Percentiles rank a stretch among this genome's conserved stretches.
These are phyloP conservation scores for Empis stercorea DNA, from an alignment of 2,888 invertebrate species.

Conservation along the genomic window DNA sequence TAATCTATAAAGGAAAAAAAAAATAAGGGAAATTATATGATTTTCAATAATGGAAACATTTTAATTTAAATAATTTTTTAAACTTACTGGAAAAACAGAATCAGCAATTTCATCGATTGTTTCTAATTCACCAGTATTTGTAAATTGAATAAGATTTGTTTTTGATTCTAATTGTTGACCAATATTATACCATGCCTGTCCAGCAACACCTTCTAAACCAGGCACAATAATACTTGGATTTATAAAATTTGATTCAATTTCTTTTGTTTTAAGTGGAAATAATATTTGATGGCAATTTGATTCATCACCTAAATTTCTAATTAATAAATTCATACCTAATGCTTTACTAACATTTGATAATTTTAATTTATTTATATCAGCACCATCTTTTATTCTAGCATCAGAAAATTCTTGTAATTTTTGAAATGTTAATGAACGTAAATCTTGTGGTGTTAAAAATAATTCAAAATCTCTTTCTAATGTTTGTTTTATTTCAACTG, in stretches of 20 bases:
- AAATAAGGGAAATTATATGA: not conserved
- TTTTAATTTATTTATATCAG: conserved; percentile 26
- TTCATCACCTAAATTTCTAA: conserved; percentile 51
- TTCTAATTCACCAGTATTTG: conserved; percentile 21
- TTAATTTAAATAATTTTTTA: no score
- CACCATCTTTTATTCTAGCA: conserved; percentile 20
- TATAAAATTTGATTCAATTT: conserved; percentile 26
- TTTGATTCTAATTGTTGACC: conserved; percentile 21
- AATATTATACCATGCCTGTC: conserved; percentile 30
- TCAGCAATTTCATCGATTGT: conserved; percentile 23
- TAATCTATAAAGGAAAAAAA: not conserved
- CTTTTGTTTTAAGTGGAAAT: conserved; percentile 40
- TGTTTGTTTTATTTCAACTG: conserved; percentile 88
- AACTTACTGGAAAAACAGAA: conserved; percentile 23
- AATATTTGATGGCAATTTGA: conserved; percentile 40
- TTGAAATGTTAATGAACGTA: conserved; percentile 62
- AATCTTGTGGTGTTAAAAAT: conserved; percentile 72
- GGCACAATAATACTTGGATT: conserved; percentile 41
- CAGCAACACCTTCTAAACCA: conserved; percentile 54
- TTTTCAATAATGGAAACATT: not conserved
- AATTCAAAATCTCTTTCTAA: conserved; percentile 82
- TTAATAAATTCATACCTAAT: conserved; percentile 42
- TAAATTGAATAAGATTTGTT: conserved; percentile 26
- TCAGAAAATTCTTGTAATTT: conserved; percentile 31
- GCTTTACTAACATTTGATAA: conserved; percentile 24